Percentiles rank a stretch among this genome's conserved stretches.
Conservation (phyloP, 2,888 invertebrate species). For the Amblyjoppa fuscipennis region DNA sequence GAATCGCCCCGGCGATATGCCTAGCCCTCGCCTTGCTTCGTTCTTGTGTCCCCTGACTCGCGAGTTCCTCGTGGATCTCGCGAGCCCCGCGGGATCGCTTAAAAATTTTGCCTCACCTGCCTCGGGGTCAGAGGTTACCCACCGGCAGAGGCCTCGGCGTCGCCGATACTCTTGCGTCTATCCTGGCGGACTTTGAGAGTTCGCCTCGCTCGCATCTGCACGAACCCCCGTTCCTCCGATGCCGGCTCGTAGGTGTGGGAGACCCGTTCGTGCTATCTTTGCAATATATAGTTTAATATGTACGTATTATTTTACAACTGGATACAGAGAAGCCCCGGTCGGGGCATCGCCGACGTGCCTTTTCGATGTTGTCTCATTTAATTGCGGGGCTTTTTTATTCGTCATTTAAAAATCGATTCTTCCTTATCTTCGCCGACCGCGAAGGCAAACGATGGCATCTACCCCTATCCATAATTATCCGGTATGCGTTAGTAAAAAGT, state of each 20-base stretch:
- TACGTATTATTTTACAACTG: neutral
- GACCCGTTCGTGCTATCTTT: neutral
- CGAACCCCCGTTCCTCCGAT: conserved; percentile 19
- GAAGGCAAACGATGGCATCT: conserved; percentile 12
- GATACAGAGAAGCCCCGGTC: no score
- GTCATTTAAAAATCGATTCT: neutral
- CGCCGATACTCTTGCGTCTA: conserved; percentile 57
- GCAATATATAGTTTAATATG: neutral
- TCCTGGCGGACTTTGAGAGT: conserved; percentile 45
- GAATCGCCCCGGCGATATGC: conserved; percentile 63
- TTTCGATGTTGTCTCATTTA: neutral
- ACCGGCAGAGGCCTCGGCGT: conserved; percentile 58
- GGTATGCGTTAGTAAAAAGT: neutral
- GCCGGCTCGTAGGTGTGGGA: conserved; percentile 26
- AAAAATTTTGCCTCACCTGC: conserved; percentile 81
- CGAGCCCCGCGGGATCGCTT: conserved; percentile 74
- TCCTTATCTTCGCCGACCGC: conserved; percentile 42
- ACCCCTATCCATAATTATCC: neutral
- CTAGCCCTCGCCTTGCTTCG: conserved; percentile 73
- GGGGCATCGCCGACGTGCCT: neutral
- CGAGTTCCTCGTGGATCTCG: conserved; percentile 65
- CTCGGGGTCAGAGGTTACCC: conserved; percentile 78
- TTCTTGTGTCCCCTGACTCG: conserved; percentile 73
- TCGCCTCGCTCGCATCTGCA: conserved; percentile 12
- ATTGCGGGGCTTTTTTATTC: neutral